Base-by-base conservation (phyloP, 2,797 vertebrate genomes). In the Leptodactylus fallax region DNA sequence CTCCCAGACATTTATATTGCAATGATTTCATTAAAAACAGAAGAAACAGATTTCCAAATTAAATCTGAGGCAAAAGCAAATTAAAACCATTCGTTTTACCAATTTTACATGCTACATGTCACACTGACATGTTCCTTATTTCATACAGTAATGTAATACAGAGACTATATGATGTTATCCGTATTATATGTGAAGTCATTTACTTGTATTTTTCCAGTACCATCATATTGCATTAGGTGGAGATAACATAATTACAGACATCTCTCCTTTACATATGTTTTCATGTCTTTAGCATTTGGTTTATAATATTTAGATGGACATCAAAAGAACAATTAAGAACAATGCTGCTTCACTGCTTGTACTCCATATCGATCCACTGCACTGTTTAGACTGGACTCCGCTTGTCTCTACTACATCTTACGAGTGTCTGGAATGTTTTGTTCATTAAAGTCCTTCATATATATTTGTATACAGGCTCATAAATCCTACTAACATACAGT, bases 101-200 rank as follows among this genome's bases (percentile, higher is more conserved):
- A 69, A 65, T 56, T 86, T 67, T 69, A 80, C 63, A 80, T 80
- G 61, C 60, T 79, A 79, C 76, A 85, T 85, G 84, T 79, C 84
- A 85, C 60, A 53, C 45, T 79, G 74, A 69, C 76, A 79, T 63
- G 83, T 79, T 56, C 61, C 60, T 86, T 86, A 69, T 79, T 86
- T 69, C 56, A 79, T 55, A 14, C 16, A 56, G 21, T 80, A 79
- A 79, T 80, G 85, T 36, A 79, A 80, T 69, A 79, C 85, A 79
- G 85, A 36, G 19, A 79, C 23, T 58, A n/a, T 55, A 55, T 71
- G 49, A 86, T 86, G 61, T 79, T 85, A 67, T 85, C 58, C 79
- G 60, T 79, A 27, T 21, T 51, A 6, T 78, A 79, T 55, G 83
- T 49, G 23, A 53, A 61, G 45, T 47, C 21, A 63, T 45, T 85